Conservation (phyloP, 2,888 invertebrate genomes). For the Minunthozetes semirufus region DNA sequence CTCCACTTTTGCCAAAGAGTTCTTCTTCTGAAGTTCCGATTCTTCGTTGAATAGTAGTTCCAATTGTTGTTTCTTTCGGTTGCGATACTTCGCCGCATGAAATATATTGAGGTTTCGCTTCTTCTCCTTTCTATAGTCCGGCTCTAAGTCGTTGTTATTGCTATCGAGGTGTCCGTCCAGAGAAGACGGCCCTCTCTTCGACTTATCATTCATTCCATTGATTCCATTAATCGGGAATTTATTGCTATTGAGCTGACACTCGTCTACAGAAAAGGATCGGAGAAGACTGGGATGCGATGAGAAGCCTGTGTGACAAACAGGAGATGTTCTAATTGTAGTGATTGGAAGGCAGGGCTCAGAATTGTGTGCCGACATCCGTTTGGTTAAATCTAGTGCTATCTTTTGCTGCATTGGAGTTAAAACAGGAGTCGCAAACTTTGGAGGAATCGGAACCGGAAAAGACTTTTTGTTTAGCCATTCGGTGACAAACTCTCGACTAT, state of each 20-base stretch:
- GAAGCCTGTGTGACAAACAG: background rate
- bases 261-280: background rate
- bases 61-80: slow-evolving; percentile 15
- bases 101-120: slow-evolving; percentile 13
- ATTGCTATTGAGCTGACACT: slow-evolving; percentile 10
- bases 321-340: background rate
- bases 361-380: background rate
- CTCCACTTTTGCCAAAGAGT: background rate
- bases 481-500: background rate
- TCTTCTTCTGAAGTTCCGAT: slow-evolving; percentile 4
- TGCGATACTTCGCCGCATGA: slow-evolving; percentile 23
- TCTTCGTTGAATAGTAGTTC: background rate
- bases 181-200: background rate
- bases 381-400: slow-evolving; percentile 16
- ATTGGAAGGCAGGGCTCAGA: background rate
- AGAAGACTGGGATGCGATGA: background rate
- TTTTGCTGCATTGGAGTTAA: background rate
- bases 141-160: background rate
- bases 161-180: background rate
- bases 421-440: background rate
- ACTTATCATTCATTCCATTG: background rate
- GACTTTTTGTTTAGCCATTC: slow-evolving; percentile 5
- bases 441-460: background rate
- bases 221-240: background rate
- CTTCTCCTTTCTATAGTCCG: background rate